Conservation (phyloP, 2,888 invertebrate genomes). For the Apodemia zela region DNA sequence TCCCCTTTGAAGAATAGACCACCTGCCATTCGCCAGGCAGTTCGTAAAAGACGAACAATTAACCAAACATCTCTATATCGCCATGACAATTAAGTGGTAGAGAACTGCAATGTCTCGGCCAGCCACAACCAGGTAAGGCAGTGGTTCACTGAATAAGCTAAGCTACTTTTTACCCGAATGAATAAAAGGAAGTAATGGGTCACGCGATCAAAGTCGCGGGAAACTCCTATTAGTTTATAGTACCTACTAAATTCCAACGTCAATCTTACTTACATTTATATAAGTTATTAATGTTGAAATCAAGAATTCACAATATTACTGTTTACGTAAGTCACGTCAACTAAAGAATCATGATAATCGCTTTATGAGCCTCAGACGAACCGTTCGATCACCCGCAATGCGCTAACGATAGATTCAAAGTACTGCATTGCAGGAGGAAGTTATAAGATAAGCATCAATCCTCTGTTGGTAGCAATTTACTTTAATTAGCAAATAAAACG, state of each 20-base stretch:
- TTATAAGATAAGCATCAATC: conserved; percentile 10
- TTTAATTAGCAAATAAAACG: conserved; percentile 59
- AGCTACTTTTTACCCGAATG: background rate
- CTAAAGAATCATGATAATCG: background rate
- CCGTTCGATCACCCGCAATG: conserved; percentile 9
- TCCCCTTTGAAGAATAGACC: no score
- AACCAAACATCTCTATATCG: no score
- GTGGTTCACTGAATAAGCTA: no score
- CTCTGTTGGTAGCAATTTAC: conserved; percentile 17
- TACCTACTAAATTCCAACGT: no score
- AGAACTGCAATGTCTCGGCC: no score
- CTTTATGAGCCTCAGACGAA: background rate
- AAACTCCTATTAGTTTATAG: no score
- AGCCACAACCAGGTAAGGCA: no score
- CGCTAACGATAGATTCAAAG: conserved; percentile 10
- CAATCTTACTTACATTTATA: no score
- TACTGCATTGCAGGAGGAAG: conserved; percentile 6
- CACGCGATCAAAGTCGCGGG: no score
- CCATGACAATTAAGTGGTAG: no score
- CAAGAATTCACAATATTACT: background rate
- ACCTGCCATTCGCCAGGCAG: no score
- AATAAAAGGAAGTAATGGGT: background rate
- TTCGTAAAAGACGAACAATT: no score
- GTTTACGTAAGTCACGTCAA: background rate
- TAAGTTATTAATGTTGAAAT: background rate